phyloP scores from a whole-genome alignment of 2,888 invertebrate genomes.

The Saturnia pavonia region DNA sequence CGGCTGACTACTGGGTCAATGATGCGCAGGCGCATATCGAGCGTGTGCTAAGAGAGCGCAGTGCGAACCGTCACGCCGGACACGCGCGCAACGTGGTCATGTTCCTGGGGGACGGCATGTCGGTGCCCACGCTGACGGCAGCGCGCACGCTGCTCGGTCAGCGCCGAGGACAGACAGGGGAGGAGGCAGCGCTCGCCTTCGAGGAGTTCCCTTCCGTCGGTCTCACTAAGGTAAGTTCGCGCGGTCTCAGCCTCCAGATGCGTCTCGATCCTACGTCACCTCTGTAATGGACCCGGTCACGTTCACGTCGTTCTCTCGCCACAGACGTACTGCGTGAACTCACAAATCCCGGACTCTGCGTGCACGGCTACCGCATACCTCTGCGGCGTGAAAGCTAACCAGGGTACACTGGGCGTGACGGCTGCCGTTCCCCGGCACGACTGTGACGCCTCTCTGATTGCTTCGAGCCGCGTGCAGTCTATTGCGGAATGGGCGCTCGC shows the following conservation, averaged over 20 bases:
- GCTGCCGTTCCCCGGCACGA: constrained; percentile 81
- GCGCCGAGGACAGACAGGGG: constrained; percentile 74
- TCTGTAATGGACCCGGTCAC: constrained; percentile 7
- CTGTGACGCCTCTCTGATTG: constrained; percentile 80
- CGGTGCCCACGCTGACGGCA: constrained; percentile 85
- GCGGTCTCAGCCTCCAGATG: background rate
- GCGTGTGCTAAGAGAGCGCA: constrained; percentile 22
- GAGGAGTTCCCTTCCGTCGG: constrained; percentile 84
- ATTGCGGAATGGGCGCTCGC: constrained; percentile 84
- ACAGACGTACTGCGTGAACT: constrained; percentile 80
- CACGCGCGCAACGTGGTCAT: constrained; percentile 81
- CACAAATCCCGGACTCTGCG: constrained; percentile 86
- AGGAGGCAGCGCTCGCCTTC: constrained; percentile 81
- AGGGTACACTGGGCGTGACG: constrained; percentile 84
- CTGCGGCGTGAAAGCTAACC: constrained; percentile 85
- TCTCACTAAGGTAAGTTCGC: constrained; percentile 80
- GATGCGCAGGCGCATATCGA: constrained; percentile 64
- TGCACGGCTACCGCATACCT: constrained; percentile 86
- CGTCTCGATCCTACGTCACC: background rate
- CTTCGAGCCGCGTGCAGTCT: constrained; percentile 80
- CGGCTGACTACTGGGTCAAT: constrained; percentile 63
- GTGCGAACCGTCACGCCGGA: constrained; percentile 4
- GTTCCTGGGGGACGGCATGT: constrained; percentile 90
- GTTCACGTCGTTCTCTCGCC: constrained; percentile 23
- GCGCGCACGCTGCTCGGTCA: constrained; percentile 85